Percentiles rank a stretch among this genome's conserved stretches.
Evolutionary conservation across 2,797 vertebrate species (phyloP).

Genomic region (Chaetophractus vellerosus): DNA sequence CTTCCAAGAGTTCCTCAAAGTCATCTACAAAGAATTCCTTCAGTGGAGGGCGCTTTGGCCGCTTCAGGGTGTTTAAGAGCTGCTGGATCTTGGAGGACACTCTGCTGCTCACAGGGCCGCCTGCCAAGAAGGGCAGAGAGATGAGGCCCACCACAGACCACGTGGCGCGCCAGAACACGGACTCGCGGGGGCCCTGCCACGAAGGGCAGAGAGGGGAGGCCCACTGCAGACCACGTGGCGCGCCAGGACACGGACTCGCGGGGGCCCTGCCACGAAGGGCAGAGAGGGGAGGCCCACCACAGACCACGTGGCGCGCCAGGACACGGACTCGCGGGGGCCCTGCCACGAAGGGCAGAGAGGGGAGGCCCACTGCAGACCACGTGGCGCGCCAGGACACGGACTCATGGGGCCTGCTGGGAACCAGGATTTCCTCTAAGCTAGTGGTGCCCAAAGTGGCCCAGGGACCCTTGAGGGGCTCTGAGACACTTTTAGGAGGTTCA

Average conservation of each 20-base stretch:
- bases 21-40: constrained; percentile 98
- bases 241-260: neutral
- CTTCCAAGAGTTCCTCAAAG: constrained; percentile 97
- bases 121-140: constrained; percentile 86
- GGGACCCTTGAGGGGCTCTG: neutral
- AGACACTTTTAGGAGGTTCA: neutral
- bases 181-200: too few species aligned
- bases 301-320: too few species aligned
- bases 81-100: constrained; percentile 99
- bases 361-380: too few species aligned
- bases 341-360: too few species aligned
- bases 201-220: too few species aligned
- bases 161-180: too few species aligned
- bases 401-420: neutral
- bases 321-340: too few species aligned
- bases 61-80: constrained; percentile 97
- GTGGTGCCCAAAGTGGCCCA: neutral
- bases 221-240: too few species aligned
- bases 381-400: neutral
- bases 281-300: too few species aligned
- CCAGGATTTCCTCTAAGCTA: neutral
- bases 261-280: too few species aligned
- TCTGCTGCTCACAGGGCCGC: constrained; percentile 97
- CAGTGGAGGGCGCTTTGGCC: constrained; percentile 96
- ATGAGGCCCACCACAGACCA: neutral